Percentiles rank a stretch among this genome's conserved stretches.
Conservation (phyloP, 1,140 invertebrate species). For the Helicoverpa zea region DNA sequence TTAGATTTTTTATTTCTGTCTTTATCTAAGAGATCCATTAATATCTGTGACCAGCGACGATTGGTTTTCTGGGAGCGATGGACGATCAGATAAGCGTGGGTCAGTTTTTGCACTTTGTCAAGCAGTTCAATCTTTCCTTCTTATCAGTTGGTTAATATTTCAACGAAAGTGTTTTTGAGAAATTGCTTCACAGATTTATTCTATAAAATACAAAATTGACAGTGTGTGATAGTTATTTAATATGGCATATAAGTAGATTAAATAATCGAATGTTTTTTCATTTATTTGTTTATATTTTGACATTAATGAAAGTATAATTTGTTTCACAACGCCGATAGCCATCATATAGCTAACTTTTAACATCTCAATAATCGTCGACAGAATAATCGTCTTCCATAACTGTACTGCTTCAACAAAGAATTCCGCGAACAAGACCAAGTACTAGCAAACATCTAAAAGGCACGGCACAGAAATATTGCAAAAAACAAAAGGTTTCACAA, state of each 20-base stretch:
- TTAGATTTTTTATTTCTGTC: too few species aligned
- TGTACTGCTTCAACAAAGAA: background rate
- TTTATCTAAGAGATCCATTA: too few species aligned
- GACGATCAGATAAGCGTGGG: background rate
- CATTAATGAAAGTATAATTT: background rate
- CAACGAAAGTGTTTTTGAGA: too few species aligned
- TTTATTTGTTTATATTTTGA: background rate
- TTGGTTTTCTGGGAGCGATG: background rate
- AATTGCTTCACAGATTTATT: too few species aligned
- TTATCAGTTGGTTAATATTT: too few species aligned
- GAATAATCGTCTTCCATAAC: background rate
- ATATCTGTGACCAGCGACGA: too few species aligned
- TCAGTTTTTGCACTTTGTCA: constrained; percentile 5
- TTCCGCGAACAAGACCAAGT: background rate
- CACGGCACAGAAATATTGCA: constrained; percentile 31
- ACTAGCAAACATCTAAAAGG: constrained; percentile 13
- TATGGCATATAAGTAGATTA: too few species aligned
- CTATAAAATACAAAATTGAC: too few species aligned
- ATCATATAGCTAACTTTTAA: too few species aligned
- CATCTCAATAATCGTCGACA: too few species aligned
- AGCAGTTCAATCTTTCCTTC: background rate
- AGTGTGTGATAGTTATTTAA: too few species aligned
- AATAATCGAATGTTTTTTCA: too few species aligned
- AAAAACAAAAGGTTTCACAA: constrained; percentile 47
- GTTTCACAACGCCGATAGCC: background rate